Conservation (phyloP, 1,140 invertebrate species). For the Drosophila watanabei region DNA sequence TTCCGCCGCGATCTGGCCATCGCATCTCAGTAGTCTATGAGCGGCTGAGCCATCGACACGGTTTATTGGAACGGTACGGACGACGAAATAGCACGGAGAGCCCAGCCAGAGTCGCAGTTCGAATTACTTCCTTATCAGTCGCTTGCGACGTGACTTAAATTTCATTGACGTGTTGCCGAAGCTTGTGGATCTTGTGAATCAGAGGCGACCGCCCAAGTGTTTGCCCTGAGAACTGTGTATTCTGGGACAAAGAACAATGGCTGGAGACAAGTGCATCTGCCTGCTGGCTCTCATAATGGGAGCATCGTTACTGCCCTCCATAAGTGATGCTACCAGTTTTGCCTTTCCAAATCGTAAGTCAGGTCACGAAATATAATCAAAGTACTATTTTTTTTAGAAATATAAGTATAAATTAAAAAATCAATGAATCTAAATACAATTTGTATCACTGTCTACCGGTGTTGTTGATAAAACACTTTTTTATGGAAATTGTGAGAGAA, state of each 20-base stretch:
- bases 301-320: constrained; percentile 16
- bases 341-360: constrained; percentile 57
- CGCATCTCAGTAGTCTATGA: constrained; percentile 50
- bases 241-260: constrained; percentile 58
- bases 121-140: constrained; percentile 61
- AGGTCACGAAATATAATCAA: not conserved
- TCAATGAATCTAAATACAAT: not conserved
- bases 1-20: constrained; percentile 25
- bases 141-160: constrained; percentile 47
- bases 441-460: not conserved
- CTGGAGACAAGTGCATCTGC: constrained; percentile 30
- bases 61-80: constrained; percentile 17
- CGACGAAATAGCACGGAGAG: constrained; percentile 10
- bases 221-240: constrained; percentile 17
- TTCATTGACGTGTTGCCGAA: constrained; percentile 19
- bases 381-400: not conserved
- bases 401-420: not conserved
- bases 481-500: constrained; percentile 8
- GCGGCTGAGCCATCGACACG: constrained; percentile 25
- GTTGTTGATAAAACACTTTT: not conserved
- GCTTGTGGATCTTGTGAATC: constrained; percentile 41
- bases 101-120: constrained; percentile 31
- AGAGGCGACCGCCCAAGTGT: constrained; percentile 19
- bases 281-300: constrained; percentile 43
- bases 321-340: constrained; percentile 18